phyloP scores from a whole-genome alignment of 1,140 invertebrate species.

The Eulimnadia texana region DNA sequence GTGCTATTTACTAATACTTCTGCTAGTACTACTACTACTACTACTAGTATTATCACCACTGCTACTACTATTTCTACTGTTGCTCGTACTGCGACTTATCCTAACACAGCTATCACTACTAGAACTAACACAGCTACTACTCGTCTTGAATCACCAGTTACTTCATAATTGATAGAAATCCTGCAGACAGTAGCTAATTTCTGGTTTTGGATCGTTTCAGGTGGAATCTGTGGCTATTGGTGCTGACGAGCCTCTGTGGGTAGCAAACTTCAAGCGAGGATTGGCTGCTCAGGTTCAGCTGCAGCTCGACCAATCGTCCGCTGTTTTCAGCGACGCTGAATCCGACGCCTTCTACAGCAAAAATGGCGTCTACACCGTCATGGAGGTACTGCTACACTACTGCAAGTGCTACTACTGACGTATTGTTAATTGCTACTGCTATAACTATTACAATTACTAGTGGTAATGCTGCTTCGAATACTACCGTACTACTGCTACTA shows the following conservation, averaged over 20 bases:
- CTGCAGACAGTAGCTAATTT: neutral
- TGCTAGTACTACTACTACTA: no score
- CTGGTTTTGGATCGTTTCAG: neutral
- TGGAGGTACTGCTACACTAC: conserved; percentile 7
- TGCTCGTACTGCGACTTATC: no score
- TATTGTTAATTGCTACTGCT: no score
- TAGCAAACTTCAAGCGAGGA: conserved; percentile 15
- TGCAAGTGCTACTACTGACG: no score
- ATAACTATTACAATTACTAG: no score
- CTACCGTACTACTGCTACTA: no score
- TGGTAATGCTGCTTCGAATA: no score
- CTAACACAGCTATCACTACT: no score
- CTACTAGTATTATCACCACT: no score
- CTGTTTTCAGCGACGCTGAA: conserved; percentile 9
- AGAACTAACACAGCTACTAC: no score
- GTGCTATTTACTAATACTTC: no score
- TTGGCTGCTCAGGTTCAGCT: conserved; percentile 14
- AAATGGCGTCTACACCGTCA: conserved; percentile 12
- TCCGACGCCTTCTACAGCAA: neutral
- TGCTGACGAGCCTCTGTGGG: conserved; percentile 15
- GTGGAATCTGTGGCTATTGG: conserved; percentile 13
- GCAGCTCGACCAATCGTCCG: conserved; percentile 10
- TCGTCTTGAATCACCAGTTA: neutral
- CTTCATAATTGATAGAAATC: neutral
- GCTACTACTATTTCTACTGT: no score